Conservation (phyloP, 1,140 invertebrate genomes). For the Drosophila parabipectinata region DNA sequence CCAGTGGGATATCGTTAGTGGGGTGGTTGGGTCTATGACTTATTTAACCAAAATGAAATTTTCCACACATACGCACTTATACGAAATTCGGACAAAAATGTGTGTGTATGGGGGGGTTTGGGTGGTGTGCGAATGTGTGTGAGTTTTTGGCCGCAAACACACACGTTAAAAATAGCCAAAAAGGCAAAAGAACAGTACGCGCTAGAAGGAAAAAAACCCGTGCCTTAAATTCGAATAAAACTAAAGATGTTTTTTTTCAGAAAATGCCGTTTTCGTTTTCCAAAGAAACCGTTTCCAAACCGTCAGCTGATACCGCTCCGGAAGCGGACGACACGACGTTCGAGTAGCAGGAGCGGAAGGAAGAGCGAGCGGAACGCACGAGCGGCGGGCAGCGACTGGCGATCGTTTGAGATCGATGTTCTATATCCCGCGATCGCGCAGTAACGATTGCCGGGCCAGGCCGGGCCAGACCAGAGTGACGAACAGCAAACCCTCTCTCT, state of each 20-base stretch:
- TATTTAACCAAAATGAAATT: conserved; percentile 66
- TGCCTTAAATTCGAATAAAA: conserved; percentile 57
- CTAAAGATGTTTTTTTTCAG: conserved; percentile 35
- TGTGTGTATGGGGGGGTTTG: background rate
- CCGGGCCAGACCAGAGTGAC: background rate
- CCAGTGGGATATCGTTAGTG: background rate
- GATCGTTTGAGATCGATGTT: conserved; percentile 7
- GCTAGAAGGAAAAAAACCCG: conserved; percentile 31
- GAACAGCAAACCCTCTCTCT: background rate
- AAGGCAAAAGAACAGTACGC: conserved; percentile 37
- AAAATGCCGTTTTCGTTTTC: too few species aligned
- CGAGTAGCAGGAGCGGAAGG: conserved; percentile 1
- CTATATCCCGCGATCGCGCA: conserved; percentile 34
- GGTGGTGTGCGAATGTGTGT: background rate
- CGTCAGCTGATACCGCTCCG: conserved; percentile 36
- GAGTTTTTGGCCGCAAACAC: conserved; percentile 47
- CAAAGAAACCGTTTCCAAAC: conserved; percentile 27
- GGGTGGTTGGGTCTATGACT: conserved; percentile 68
- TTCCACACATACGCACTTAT: conserved; percentile 55
- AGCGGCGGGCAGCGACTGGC: conserved; percentile 64
- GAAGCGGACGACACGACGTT: conserved; percentile 12
- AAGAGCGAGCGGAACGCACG: conserved; percentile 59
- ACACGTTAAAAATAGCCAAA: conserved; percentile 74
- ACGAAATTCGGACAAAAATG: conserved; percentile 58
- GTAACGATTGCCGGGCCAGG: conserved; percentile 40